Conservation (phyloP, 2,113 vertebrate genomes). For the Acrocephalus arundinaceus region DNA sequence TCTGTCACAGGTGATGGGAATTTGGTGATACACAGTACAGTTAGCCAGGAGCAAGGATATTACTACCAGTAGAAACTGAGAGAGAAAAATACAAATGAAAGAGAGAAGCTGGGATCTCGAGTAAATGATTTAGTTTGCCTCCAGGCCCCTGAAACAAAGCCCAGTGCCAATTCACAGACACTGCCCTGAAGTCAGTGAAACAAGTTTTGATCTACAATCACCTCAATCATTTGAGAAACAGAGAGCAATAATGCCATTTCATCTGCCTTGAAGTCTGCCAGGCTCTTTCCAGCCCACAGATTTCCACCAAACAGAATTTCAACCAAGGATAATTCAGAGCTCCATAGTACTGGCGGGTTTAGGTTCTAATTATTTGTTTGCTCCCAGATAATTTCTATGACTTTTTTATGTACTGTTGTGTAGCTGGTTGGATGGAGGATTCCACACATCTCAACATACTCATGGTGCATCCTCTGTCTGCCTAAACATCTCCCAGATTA, state of each 20-base stretch:
- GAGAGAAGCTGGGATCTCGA: neutral
- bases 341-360: neutral
- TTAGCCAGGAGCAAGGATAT: constrained; percentile 2
- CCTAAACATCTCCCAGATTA: neutral
- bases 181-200: neutral
- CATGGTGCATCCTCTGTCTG: neutral
- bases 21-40: neutral
- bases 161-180: neutral
- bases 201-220: constrained; percentile 5
- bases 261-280: neutral
- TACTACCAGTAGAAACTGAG: neutral
- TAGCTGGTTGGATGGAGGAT: neutral
- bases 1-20: neutral
- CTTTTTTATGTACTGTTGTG: neutral
- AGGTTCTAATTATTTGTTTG: neutral
- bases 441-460: neutral
- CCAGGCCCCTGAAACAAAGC: neutral
- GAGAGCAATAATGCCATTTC: neutral
- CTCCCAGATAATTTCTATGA: neutral
- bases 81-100: neutral
- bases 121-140: constrained; percentile 7
- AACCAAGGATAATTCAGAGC: neutral
- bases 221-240: neutral
- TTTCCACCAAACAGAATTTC: neutral
- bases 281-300: neutral